Evolutionary conservation across 2,888 invertebrate genomes (phyloP), one percentile per base, ranked within the genome.

Genomic region (Branchipolynoe longqiensis): DNA sequence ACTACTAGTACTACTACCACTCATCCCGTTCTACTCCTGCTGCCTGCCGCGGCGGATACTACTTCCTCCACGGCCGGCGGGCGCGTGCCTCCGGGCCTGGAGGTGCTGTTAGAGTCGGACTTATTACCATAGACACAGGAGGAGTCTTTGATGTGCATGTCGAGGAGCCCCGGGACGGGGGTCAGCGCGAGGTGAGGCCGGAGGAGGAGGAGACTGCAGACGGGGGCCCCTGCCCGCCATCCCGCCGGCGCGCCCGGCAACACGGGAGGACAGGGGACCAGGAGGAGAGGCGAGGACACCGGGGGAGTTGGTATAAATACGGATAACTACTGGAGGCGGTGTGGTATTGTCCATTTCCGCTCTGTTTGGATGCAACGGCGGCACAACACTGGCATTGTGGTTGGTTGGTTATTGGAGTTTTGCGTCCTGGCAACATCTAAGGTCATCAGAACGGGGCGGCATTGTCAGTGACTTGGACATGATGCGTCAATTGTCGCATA

Each of bases 51-150:
- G 56, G 8, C 8, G 48, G n/a, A 25, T 56, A 25, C 56, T 22
- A 56, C 56, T 25, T 1, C 3, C 6, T 56, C 3, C n/a, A 3
- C 3, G 56, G 56, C 25, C 56, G 56, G n/a, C 56, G 56, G 25
- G 3, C 12, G 22, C 31, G 62, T 31, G 62, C 62, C 69, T 48
- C 48, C 36, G 38, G 69, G 36, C 36, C n/a, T 0, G 36, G 36
- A 22, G 36, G 36, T 36, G 1, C 36, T 69, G 25, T 69, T 18
- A 33, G 36, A 18, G 4, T 22, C 36, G 69, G n/a, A n/a, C 36
- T 12, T 28, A 69, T 69, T 69, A 69, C n/a, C 69, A 69, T 69
- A 69, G 38, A 69, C 69, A 69, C 69, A 36, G 69, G 36, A 69
- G 36, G 69, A 36, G 69, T 1, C 69, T 69, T 69, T 69, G 69